Evolutionary conservation across 2,888 invertebrate species (phyloP).

Genomic region (Synanthedon tipuliformis): DNA sequence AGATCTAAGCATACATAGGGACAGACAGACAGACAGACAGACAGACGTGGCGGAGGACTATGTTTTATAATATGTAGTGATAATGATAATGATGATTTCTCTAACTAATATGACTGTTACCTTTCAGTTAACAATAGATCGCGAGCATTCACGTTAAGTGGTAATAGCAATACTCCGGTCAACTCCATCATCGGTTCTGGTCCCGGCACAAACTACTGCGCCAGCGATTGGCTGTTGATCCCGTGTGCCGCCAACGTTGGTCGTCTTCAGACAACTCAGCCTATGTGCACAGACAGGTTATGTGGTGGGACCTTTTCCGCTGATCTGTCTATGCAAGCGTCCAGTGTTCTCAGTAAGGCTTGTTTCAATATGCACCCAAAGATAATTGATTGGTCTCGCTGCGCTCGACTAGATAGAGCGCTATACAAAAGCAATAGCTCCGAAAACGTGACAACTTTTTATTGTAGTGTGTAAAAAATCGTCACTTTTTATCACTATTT

Average conservation of each 20-base stretch:
- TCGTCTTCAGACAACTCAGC: slow-evolving; percentile 66
- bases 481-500: no score
- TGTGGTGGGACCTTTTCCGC: slow-evolving; percentile 84
- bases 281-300: slow-evolving; percentile 80
- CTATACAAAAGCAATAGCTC: no score
- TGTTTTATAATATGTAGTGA: no score
- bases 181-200: slow-evolving; percentile 77
- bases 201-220: slow-evolving; percentile 76
- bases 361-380: not conserved
- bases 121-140: slow-evolving; percentile 76
- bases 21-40: no score
- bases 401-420: no score
- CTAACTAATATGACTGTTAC: not conserved
- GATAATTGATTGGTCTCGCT: no score
- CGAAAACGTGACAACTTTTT: no score
- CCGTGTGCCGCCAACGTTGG: slow-evolving; percentile 82
- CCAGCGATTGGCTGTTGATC: slow-evolving; percentile 82
- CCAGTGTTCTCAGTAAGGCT: slow-evolving; percentile 79
- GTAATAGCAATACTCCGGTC: slow-evolving; percentile 78
- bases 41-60: no score
- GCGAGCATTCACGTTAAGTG: slow-evolving; percentile 80
- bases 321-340: slow-evolving; percentile 76
- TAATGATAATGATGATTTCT: no score
- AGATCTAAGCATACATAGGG: no score
- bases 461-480: no score